Evolutionary conservation across 2,888 invertebrate species (phyloP), one percentile per base, ranked within the genome.

Genomic region (Ceratothoa steindachneri): DNA sequence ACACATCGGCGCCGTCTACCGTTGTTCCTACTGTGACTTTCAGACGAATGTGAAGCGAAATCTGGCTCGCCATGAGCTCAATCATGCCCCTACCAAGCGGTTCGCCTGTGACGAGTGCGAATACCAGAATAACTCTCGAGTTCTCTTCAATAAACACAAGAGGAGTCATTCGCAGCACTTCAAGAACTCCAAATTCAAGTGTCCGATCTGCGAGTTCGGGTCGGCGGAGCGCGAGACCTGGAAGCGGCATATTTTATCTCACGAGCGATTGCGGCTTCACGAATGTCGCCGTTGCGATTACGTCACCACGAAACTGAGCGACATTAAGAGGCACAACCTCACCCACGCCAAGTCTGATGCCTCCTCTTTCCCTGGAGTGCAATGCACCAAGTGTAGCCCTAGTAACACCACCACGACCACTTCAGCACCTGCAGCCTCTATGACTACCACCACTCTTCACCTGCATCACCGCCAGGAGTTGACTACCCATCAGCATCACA

Each of bases 181-280:
- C 60, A 60, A 60, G 24, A 60, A 60, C 60, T 22, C 22, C 24
- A 60, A 60, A 60, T 60, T 60, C 60, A 60, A 60, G 24, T 60
- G 60, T 24, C 60, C 60, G 12, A n/a, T n/a, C 24, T 60, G 60
- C 9, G 27, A 24, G 24, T 60, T 60, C 24, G 60, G 22, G 1
- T 24, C 60, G 12, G n/a, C 19, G 12, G 60, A 60, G 24, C n/a
- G 60, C n/a, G 60, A 60, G 27, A 24, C 27, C 22, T 60, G 60
- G 60, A 60, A 60, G 24, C n/a, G 12, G 19, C 60, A 60, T 24
- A 24, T 60, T 15, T 22, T 24, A 15, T 22, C 60, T 3, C 60
- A 60, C 9, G 60, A 60, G 24, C 19, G 60, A 60, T 12, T 60
- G 12, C n/a, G 22, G 12, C 24, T 60, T 12, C 60, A 60, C 60